Conservation (phyloP, 2,113 vertebrate genomes). For the Ranitomeya imitator region DNA sequence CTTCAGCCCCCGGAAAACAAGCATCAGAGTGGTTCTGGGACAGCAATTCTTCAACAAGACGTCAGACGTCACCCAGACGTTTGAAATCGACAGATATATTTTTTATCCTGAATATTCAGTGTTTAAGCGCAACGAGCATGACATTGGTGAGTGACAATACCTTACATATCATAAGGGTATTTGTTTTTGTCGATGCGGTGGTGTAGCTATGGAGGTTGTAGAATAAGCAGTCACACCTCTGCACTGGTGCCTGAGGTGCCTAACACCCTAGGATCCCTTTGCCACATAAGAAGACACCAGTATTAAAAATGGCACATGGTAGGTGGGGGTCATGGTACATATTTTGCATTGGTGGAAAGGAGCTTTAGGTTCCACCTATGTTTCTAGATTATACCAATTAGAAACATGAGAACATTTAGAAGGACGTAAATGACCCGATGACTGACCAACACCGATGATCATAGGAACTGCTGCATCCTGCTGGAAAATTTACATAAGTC, state of each 20-base stretch:
- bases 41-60: slow-evolving; percentile 88
- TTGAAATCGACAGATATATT: slow-evolving; percentile 82
- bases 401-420: neutral
- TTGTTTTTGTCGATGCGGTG: no score
- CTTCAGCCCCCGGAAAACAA: slow-evolving; percentile 77
- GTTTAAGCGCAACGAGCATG: slow-evolving; percentile 83
- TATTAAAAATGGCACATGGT: neutral
- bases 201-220: neutral
- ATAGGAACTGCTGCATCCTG: neutral
- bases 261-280: neutral
- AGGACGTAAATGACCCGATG: neutral
- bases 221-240: neutral
- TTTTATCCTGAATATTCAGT: slow-evolving; percentile 80
- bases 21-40: slow-evolving; percentile 86
- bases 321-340: neutral
- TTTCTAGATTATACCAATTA: neutral
- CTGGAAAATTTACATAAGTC: neutral
- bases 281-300: neutral
- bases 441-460: neutral
- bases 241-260: neutral
- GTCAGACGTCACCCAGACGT: slow-evolving; percentile 76
- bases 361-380: neutral
- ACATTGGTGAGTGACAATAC: slow-evolving; percentile 82
- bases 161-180: neutral
- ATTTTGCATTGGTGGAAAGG: neutral